Conservation (phyloP, 2,113 vertebrate species). For the Forbesichthys papilliferus region DNA sequence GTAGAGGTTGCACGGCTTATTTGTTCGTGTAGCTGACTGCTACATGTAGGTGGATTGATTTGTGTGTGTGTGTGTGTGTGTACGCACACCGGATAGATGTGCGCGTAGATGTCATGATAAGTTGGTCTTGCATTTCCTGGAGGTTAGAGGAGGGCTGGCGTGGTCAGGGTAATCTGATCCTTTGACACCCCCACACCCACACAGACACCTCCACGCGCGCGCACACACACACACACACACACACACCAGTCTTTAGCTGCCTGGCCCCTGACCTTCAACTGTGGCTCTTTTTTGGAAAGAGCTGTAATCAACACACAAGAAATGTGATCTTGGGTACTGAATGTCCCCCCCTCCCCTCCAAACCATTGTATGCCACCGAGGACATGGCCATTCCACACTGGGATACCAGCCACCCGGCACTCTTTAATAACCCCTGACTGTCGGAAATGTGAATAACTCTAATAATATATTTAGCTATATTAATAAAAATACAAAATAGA, state of each 20-base stretch:
- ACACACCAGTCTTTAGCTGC: neutral
- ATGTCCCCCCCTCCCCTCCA: conserved; percentile 13
- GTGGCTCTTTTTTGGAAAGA: conserved; percentile 33
- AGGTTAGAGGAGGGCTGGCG: conserved; percentile 8
- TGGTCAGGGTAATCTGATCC: conserved; percentile 31
- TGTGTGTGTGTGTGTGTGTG: conserved; percentile 6
- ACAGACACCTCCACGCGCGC: neutral
- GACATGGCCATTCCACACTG: neutral
- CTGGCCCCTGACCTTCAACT: conserved; percentile 19
- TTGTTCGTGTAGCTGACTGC: conserved; percentile 28
- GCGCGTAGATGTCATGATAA: conserved; percentile 11
- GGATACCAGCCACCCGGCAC: neutral
- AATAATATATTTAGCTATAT: too few relatives aligned
- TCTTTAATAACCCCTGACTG: conserved; percentile 7
- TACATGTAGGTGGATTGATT: neutral
- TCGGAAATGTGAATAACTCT: conserved; percentile 30
- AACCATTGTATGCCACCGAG: neutral
- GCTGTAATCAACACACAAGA: conserved; percentile 39
- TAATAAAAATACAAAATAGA: too few relatives aligned
- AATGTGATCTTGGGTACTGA: conserved; percentile 31
- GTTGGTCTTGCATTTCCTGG: conserved; percentile 4
- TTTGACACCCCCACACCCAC: neutral
- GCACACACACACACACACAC: neutral
- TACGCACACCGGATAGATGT: neutral
- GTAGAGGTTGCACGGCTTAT: conserved; percentile 2